Evolutionary conservation across 30 jellyfish, hydroid and myxozoan genomes (phyloP).

Genomic region (Aurelia sp.): DNA sequence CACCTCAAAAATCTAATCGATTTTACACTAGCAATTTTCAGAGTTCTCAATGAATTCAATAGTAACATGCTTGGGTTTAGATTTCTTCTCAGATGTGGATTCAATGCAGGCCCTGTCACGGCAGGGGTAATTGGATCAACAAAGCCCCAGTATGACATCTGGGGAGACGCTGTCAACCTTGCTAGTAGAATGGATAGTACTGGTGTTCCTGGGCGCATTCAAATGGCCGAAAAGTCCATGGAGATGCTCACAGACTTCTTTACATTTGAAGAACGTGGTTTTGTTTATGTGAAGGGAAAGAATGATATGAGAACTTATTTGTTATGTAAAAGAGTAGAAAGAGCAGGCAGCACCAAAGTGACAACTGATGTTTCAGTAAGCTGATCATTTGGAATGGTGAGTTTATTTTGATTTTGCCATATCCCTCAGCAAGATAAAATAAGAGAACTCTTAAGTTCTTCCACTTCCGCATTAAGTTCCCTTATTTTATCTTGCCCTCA

Average conservation of each 20-base stretch:
- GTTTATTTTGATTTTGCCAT: background rate
- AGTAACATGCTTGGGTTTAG: conserved; percentile 95
- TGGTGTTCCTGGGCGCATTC: conserved; percentile 94
- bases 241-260: conserved; percentile 87
- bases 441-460: too few relatives aligned
- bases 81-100: conserved; percentile 92
- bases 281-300: conserved; percentile 94
- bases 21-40: conserved; percentile 87
- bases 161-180: conserved; percentile 99
- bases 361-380: conserved; percentile 9
- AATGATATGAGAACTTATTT: conserved; percentile 85
- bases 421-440: too few relatives aligned
- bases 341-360: conserved; percentile 2
- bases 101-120: conserved; percentile 99
- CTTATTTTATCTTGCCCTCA: too few relatives aligned
- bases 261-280: conserved; percentile 86
- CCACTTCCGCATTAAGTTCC: too few relatives aligned
- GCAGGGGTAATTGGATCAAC: conserved; percentile 99
- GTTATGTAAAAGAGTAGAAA: conserved; percentile 53
- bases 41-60: conserved; percentile 89
- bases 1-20: conserved; percentile 86
- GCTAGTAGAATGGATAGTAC: conserved; percentile 99
- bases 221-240: conserved; percentile 92
- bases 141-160: conserved; percentile 98
- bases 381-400: background rate